Conservation (phyloP, 2,113 vertebrate genomes). For the Sterrhoptilus dennistouni region DNA sequence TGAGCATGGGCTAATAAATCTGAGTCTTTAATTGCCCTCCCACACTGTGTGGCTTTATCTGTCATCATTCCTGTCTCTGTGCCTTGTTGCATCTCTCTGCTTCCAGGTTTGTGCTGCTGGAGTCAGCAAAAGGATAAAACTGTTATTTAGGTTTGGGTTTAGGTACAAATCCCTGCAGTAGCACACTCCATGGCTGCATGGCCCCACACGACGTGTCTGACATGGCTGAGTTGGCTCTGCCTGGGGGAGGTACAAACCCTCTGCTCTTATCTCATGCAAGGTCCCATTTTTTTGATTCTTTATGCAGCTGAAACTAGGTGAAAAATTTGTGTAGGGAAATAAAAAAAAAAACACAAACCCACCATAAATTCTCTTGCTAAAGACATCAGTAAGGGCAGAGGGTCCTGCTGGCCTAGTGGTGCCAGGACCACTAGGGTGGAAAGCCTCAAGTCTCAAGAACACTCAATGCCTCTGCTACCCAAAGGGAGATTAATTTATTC, state of each 20-base stretch:
- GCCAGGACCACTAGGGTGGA: not conserved
- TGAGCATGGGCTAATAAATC: not conserved
- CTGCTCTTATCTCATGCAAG: not conserved
- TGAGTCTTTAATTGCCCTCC: not conserved
- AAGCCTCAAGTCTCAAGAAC: not conserved
- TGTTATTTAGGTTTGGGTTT: not conserved
- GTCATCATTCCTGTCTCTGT: not conserved
- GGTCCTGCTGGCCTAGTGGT: accelerated
- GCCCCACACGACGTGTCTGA: not conserved
- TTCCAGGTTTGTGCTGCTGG: not conserved
- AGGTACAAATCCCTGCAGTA: not conserved
- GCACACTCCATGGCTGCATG: accelerated
- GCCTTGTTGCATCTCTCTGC: not conserved
- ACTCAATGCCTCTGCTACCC: not conserved
- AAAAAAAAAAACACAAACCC: not conserved
- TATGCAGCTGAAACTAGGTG: not conserved
- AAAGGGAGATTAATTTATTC: not conserved
- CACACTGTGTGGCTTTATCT: not conserved
- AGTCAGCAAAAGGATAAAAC: not conserved
- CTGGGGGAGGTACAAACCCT: not conserved
- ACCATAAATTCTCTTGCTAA: not conserved
- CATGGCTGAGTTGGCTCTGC: not conserved
- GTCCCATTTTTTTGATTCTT: not conserved
- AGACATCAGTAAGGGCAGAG: not conserved
- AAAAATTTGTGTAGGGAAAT: not conserved